Evolutionary conservation across 2,113 vertebrate genomes (phyloP).

Genomic region (Callospermophilus lateralis): DNA sequence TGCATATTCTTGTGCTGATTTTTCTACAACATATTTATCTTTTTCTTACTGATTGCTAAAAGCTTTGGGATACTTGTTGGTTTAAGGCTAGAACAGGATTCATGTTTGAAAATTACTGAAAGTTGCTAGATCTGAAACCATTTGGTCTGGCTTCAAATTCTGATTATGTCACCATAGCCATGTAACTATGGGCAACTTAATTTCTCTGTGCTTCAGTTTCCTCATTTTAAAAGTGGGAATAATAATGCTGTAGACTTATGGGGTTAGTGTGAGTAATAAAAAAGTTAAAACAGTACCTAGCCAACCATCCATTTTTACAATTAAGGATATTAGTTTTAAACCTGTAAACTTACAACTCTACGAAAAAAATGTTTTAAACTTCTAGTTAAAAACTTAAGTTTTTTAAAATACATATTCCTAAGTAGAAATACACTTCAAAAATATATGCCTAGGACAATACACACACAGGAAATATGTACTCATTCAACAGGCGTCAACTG

Average conservation of each 20-base stretch:
- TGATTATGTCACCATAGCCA: not conserved
- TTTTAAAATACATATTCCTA: not conserved
- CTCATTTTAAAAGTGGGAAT: not conserved
- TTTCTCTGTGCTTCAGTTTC: not conserved
- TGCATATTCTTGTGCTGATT: not conserved
- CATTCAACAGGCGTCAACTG: not conserved
- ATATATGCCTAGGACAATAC: not conserved
- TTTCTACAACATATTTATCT: not conserved
- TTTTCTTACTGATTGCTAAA: not conserved
- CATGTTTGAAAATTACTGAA: not conserved
- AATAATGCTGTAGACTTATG: not conserved
- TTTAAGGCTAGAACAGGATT: not conserved
- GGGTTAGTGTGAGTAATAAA: not conserved
- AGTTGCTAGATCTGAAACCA: not conserved
- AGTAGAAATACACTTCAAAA: constrained; percentile 3
- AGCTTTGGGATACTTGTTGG: not conserved
- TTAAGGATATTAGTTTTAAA: constrained; percentile 20
- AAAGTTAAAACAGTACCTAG: not conserved
- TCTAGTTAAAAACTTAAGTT: not conserved
- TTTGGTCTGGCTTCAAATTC: not conserved
- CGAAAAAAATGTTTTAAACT: not conserved
- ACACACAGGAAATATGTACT: not conserved
- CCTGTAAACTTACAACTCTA: not conserved
- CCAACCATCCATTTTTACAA: not conserved
- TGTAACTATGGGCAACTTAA: not conserved